Conservation (phyloP, 2,797 vertebrate species). For the Gambelia wislizenii region DNA sequence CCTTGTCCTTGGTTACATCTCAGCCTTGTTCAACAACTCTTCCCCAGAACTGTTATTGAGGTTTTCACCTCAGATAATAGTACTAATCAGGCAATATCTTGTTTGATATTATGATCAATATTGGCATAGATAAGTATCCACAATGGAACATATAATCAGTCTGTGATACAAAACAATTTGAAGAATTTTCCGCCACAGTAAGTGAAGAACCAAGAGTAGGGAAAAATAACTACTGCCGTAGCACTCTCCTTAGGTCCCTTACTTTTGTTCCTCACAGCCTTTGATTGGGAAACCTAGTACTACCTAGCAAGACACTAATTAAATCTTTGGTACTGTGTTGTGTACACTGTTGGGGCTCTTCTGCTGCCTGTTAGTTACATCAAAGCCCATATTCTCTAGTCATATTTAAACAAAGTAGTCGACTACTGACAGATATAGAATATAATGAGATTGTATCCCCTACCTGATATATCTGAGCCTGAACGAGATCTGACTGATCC, state of each 20-base stretch:
- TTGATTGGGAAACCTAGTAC: background rate
- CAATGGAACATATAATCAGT: background rate
- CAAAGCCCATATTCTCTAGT: background rate
- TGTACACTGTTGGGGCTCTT: background rate
- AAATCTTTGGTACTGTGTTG: background rate
- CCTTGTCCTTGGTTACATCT: background rate
- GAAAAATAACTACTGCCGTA: background rate
- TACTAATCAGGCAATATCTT: background rate
- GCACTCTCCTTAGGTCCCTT: background rate
- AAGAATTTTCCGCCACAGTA: background rate
- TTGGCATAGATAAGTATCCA: background rate
- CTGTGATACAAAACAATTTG: background rate
- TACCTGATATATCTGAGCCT: conserved; percentile 93
- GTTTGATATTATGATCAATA: background rate
- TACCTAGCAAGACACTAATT: background rate
- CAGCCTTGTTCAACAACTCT: background rate
- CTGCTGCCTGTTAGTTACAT: background rate
- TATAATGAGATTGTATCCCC: background rate
- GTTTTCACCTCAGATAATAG: background rate
- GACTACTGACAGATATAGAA: conserved; percentile 8
- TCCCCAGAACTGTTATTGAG: background rate
- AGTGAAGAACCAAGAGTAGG: background rate
- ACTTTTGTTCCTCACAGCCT: background rate
- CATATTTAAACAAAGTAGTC: background rate
- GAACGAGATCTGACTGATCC: conserved; percentile 91